phyloP scores from a whole-genome alignment of 1,140 invertebrate species.

The honey bee (Apis mellifera) region Amel_HAv3.1 CM009933.2:12181001-12181500 shows the following conservation, averaged over 20 bases:
- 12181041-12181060: constrained; percentile 19
- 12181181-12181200: background rate
- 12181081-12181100: constrained; percentile 37
- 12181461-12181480: constrained; percentile 8
- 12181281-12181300: constrained; percentile 27
- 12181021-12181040: background rate
- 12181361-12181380: background rate
- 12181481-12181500: background rate
- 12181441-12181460: constrained; percentile 6
- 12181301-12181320: constrained; percentile 17
- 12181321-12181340: constrained; percentile 15
- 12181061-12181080: constrained; percentile 48
- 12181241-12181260: constrained; percentile 5
- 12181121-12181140: background rate
- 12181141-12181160: constrained; percentile 24
- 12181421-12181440: background rate
- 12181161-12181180: background rate
- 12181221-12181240: background rate
- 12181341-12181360: background rate
- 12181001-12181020: background rate
- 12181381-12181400: background rate
- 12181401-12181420: too few species aligned
- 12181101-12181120: constrained; percentile 37
- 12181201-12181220: too few species aligned
- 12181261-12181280: constrained; percentile 36